A percentile compares a stretch with the other conserved stretches of the same genome.
phyloP scores from a whole-genome alignment of 1,140 invertebrate genomes.

The Aphaenogaster ashmeadi region DNA sequence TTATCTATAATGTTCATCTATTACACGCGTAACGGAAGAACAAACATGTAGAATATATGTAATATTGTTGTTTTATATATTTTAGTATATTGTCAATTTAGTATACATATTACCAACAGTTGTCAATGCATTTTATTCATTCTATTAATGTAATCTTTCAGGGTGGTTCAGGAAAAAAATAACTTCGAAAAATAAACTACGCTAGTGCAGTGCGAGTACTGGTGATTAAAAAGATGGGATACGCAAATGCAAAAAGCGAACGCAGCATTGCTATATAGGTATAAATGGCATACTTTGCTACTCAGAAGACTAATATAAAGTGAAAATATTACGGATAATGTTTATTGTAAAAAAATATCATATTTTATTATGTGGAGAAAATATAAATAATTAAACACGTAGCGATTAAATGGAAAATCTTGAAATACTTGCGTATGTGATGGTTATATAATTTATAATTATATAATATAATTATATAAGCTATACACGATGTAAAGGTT shows the following conservation, averaged over 20 bases:
- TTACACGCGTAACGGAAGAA: constrained; percentile 57
- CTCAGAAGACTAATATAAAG: constrained; percentile 83
- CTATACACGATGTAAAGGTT: constrained; percentile 54
- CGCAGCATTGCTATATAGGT: constrained; percentile 72
- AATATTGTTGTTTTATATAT: constrained; percentile 49
- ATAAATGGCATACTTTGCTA: constrained; percentile 81
- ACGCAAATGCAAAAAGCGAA: constrained; percentile 75
- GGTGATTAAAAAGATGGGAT: constrained; percentile 68
- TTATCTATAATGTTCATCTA: constrained; percentile 29
- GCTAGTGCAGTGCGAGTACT: constrained; percentile 73
- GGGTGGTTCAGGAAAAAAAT: constrained; percentile 86
- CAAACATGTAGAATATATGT: constrained; percentile 24
- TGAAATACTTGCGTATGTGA: constrained; percentile 78
- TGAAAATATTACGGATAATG: constrained; percentile 82
- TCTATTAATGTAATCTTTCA: constrained; percentile 75
- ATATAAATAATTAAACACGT: constrained; percentile 81
- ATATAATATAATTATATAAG: constrained; percentile 51
- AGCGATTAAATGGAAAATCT: constrained; percentile 78
- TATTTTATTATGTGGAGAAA: constrained; percentile 85
- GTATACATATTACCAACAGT: neutral
- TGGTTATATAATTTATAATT: constrained; percentile 74
- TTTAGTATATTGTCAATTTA: constrained; percentile 35
- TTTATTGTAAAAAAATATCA: constrained; percentile 84
- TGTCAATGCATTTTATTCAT: constrained; percentile 31
- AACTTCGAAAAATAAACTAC: constrained; percentile 82